phyloP scores from a whole-genome alignment of 2,888 invertebrate species.

The Gibbula magus region DNA sequence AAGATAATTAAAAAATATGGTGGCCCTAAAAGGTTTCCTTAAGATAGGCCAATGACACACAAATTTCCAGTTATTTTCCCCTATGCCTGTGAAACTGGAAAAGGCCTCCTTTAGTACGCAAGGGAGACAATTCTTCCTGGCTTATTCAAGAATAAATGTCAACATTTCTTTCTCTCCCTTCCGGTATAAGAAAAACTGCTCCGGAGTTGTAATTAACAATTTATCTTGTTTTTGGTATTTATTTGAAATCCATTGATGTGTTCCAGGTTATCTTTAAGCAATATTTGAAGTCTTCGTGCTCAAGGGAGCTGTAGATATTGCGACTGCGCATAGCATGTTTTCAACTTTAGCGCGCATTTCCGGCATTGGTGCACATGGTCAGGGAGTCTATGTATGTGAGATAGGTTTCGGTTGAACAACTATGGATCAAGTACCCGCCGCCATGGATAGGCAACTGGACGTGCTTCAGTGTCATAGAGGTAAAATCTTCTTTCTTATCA shows the following conservation, averaged over 20 bases:
- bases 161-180: constrained; percentile 2
- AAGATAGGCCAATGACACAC: too few relatives aligned
- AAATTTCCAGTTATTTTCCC: too few relatives aligned
- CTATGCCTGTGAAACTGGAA: too few relatives aligned
- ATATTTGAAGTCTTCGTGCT: neutral
- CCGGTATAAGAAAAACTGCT: too few relatives aligned
- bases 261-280: too few relatives aligned
- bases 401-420: constrained; percentile 62
- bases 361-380: constrained; percentile 48
- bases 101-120: too few relatives aligned
- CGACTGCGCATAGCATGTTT: constrained; percentile 27
- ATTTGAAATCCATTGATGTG: too few relatives aligned
- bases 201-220: too few relatives aligned
- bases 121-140: constrained; percentile 1
- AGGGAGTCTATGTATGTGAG: constrained; percentile 42
- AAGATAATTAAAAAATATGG: too few relatives aligned
- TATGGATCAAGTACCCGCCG: constrained; percentile 68
- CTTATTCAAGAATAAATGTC: neutral
- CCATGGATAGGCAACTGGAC: constrained; percentile 70
- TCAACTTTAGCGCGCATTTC: constrained; percentile 34
- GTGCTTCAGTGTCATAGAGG: constrained; percentile 64
- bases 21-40: too few relatives aligned
- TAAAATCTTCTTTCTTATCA: constrained; percentile 35
- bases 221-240: too few relatives aligned
- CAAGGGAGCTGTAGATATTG: constrained; percentile 5